A percentile compares a stretch with the other conserved stretches of the same genome.
Evolutionary conservation across 2,797 vertebrate species (phyloP).

Genomic region (Lepidocolaptes lacrymiger): DNA sequence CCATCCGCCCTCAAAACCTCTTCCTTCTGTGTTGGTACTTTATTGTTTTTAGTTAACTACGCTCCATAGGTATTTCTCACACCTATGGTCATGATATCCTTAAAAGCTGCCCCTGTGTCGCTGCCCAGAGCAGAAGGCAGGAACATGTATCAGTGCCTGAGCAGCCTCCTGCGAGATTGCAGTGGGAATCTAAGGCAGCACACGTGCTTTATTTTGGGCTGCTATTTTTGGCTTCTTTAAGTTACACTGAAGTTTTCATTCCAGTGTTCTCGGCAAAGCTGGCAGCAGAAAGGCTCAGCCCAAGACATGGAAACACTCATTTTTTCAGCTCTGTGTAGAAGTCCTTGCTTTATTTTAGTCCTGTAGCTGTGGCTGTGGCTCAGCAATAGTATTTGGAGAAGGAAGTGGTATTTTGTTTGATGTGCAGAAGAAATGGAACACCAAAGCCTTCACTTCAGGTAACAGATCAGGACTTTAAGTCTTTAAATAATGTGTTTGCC

Average conservation of each 20-base stretch:
- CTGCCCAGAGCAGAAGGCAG: not conserved
- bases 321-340: not conserved
- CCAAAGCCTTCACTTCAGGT: fast-evolving
- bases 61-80: not conserved
- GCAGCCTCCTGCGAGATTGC: not conserved
- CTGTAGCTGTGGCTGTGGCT: not conserved
- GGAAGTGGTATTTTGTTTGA: not conserved
- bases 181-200: not conserved
- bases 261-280: not conserved
- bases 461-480: not conserved
- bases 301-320: not conserved
- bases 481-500: not conserved
- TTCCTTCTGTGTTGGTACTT: not conserved
- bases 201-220: not conserved
- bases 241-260: not conserved
- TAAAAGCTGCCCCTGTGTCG: not conserved
- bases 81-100: not conserved
- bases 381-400: not conserved
- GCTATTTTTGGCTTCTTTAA: not conserved
- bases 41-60: not conserved
- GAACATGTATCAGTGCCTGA: fast-evolving
- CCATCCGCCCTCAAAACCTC: not conserved
- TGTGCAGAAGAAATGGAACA: not conserved
- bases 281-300: not conserved
- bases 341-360: not conserved